Evolutionary conservation across 2,888 invertebrate genomes (phyloP).

Genomic region (Lepidochitona cinerea): DNA sequence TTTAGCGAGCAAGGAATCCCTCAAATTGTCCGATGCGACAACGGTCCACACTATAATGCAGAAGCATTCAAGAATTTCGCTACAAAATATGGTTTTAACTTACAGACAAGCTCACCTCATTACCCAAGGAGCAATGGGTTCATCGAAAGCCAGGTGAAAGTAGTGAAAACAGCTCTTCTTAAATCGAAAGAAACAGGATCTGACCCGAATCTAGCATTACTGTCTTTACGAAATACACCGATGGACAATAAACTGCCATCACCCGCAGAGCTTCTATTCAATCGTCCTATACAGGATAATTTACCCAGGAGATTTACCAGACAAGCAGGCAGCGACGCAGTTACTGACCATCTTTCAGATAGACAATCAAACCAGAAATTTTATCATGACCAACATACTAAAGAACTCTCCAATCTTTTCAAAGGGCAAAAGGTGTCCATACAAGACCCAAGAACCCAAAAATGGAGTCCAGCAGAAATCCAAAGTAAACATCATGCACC

Average conservation of each 20-base stretch:
- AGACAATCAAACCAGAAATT: too few relatives aligned
- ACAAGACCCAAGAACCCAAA: too few relatives aligned
- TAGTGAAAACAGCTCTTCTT: background rate
- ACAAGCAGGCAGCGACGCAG: too few relatives aligned
- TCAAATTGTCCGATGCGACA: conserved; percentile 22
- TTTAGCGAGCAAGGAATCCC: conserved; percentile 27
- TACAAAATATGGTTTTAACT: background rate
- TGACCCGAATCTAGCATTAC: conserved; percentile 5
- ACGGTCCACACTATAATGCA: conserved; percentile 27
- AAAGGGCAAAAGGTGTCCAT: too few relatives aligned
- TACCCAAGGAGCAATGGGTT: conserved; percentile 9
- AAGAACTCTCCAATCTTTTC: too few relatives aligned
- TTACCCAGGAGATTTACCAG: conserved; percentile 1
- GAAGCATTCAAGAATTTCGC: background rate
- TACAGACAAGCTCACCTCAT: background rate
- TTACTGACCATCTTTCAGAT: too few relatives aligned
- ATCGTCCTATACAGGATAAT: background rate
- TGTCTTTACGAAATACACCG: background rate
- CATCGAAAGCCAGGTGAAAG: conserved; percentile 6
- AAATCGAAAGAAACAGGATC: background rate
- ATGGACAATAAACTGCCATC: conserved; percentile 1
- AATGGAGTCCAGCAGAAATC: too few relatives aligned
- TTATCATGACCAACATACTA: too few relatives aligned
- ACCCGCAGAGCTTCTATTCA: background rate
- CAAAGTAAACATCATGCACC: too few relatives aligned